Conservation (phyloP, 30 jellyfish, hydroid and myxozoan species). For the Turritopsis rubra region DNA sequence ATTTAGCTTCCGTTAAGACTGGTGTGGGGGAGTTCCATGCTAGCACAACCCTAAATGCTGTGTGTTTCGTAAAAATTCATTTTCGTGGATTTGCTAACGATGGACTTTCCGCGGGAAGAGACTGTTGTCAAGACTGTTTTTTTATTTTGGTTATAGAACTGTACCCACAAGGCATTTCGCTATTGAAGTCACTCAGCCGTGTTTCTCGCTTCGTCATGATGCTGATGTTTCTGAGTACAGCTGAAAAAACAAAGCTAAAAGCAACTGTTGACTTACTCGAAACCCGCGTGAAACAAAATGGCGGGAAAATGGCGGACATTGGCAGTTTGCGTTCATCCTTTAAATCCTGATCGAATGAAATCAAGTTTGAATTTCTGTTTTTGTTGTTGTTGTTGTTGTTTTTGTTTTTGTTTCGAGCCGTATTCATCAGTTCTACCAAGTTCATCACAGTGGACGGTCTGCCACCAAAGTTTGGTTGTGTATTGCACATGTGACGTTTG, state of each 20-base stretch:
- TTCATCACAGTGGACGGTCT: no score
- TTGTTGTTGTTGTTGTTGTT: not conserved
- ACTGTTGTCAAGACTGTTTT: no score
- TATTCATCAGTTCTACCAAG: no score
- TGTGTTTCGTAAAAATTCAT: no score
- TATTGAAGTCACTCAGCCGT: conserved; percentile 21
- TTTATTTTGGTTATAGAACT: conserved; percentile 8
- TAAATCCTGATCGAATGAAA: not conserved
- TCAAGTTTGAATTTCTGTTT: not conserved
- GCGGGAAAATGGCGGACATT: conserved; percentile 22
- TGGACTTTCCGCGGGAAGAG: no score
- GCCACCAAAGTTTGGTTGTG: no score
- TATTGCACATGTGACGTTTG: not conserved
- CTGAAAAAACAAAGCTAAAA: conserved; percentile 26
- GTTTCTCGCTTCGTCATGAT: conserved; percentile 22
- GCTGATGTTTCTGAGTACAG: conserved; percentile 29
- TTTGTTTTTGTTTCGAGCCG: no score
- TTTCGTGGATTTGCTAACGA: no score
- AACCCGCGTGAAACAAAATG: conserved; percentile 27
- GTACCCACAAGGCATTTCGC: conserved; percentile 19
- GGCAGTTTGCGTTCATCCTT: conserved; percentile 13
- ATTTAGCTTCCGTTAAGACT: no score
- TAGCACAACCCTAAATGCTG: no score
- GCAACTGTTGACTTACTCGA: conserved; percentile 28
- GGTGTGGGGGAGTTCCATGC: no score